Base-by-base conservation (phyloP, 1,140 invertebrate species). In the Brevipalpus yothersi region DNA sequence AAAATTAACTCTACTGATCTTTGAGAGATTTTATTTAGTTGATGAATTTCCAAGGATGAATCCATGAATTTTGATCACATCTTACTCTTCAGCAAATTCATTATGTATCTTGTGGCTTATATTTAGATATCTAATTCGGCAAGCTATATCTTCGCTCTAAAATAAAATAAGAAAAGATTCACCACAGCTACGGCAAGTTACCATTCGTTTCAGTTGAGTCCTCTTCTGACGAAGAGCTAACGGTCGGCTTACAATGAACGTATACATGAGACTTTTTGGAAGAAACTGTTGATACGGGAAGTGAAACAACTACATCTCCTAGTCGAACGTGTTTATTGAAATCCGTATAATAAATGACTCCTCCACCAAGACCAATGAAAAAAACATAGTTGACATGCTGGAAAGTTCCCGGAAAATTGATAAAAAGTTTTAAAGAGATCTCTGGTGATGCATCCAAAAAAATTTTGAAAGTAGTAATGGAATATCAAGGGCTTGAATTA, bases 321-420 rank as follows among this genome's bases (percentile, higher is more conserved):
- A 97, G 76, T 54, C 91, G 76, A 15, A 94, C 86, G 69, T 98
- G 92, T 67, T 84, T 84, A 64, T 80, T 80, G 69, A 89, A 93
- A 72, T 96, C 90, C 0, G 92, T 96, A 71, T 88, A 97, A 75
- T 98, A 91, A 3, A 93, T 90, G 41, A 98, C 90, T 17, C 90
- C 92, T 19, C 94, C 94, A 10, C 84, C 91, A 31, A 92, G 84
- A 45, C 94, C 94, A 40, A 97, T 88, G 53, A 99, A 72, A 68
- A 99, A 88, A 10, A 99, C 93, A 71, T 87, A 92, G 68, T 98
- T 91, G 51, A 99, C 89, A 72, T 82, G 78, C 71, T 84, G 82
- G 70, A 86, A 86, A 53, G 78, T 82, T 10, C 53, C 53, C 39
- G 21, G n/a, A 39, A 13, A 65, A 54, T 12, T 31, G 15, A 39